phyloP scores from a whole-genome alignment of 2,113 vertebrate species.

The Fulmarus glacialis region DNA sequence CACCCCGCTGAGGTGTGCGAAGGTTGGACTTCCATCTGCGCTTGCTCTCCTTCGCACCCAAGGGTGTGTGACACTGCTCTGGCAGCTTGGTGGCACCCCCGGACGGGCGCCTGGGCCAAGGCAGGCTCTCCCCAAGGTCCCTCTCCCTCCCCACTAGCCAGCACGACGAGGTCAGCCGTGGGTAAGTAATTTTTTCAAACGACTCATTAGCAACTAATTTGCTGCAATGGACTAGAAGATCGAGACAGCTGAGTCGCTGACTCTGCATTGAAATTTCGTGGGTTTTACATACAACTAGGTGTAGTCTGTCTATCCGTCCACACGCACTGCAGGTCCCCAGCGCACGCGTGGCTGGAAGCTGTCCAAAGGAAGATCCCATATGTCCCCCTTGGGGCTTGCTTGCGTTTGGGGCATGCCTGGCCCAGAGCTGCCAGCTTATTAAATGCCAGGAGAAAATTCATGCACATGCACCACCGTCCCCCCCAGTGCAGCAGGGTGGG shows the following conservation, averaged over 20 bases:
- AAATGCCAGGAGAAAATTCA: background rate
- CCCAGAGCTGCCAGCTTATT: background rate
- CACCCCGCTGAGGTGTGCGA: background rate
- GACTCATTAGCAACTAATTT: background rate
- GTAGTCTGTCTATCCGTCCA: background rate
- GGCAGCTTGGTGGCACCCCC: fast-evolving
- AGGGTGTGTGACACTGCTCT: background rate
- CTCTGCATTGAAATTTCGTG: background rate
- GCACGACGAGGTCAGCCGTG: fast-evolving
- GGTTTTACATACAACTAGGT: background rate
- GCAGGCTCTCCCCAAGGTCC: background rate
- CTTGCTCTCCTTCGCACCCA: background rate
- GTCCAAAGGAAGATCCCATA: background rate
- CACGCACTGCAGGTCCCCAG: fast-evolving
- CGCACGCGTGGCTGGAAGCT: background rate
- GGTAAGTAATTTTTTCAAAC: background rate
- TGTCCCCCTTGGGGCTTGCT: background rate
- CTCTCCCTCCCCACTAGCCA: background rate
- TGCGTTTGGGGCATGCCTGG: background rate
- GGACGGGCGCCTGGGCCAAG: background rate
- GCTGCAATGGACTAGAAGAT: background rate
- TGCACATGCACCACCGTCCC: no score
- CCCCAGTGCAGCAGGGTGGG: background rate
- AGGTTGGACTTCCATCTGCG: background rate
- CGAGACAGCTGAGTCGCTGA: background rate